Evolutionary conservation across 2,113 vertebrate genomes (phyloP).

Genomic region (Sebastes schlegelii): DNA sequence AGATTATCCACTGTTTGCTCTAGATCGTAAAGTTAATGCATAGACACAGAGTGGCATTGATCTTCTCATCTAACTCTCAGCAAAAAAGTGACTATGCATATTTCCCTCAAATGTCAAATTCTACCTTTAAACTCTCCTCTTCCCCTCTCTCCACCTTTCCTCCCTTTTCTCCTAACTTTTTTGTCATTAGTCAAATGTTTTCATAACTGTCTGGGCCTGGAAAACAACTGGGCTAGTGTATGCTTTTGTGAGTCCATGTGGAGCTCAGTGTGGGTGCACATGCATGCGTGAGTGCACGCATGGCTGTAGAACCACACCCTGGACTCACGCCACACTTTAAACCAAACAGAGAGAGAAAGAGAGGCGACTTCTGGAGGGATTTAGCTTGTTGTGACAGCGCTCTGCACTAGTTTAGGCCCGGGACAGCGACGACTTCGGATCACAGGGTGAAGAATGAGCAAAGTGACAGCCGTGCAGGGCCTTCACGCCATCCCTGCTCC

Average conservation of each 20-base stretch:
- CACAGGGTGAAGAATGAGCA: slow-evolving; percentile 10
- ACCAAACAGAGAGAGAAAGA: slow-evolving; percentile 53
- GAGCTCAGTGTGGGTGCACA: slow-evolving; percentile 57
- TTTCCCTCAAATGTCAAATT: slow-evolving; percentile 14
- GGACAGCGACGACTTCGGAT: slow-evolving; percentile 32
- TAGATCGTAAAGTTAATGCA: not conserved
- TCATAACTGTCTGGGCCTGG: slow-evolving; percentile 37
- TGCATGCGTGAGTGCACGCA: slow-evolving; percentile 36
- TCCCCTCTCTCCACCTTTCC: slow-evolving; percentile 1
- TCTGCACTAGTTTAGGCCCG: slow-evolving; percentile 19
- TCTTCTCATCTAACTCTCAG: not conserved
- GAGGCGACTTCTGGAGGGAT: slow-evolving; percentile 50
- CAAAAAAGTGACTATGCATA: not conserved
- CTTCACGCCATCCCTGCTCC: not conserved
- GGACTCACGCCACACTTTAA: slow-evolving; percentile 60
- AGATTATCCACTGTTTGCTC: not conserved
- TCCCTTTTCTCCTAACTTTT: slow-evolving; percentile 8
- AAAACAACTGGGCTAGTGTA: slow-evolving; percentile 66
- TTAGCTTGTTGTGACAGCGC: slow-evolving; percentile 63
- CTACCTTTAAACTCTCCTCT: not conserved
- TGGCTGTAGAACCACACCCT: slow-evolving; percentile 73
- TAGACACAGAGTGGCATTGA: not conserved
- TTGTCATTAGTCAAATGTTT: slow-evolving; percentile 56
- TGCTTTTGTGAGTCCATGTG: slow-evolving; percentile 50
- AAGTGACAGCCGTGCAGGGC: slow-evolving; percentile 10